Base-by-base conservation (phyloP, 2,797 vertebrate genomes). In the Ceryle rudis region DNA sequence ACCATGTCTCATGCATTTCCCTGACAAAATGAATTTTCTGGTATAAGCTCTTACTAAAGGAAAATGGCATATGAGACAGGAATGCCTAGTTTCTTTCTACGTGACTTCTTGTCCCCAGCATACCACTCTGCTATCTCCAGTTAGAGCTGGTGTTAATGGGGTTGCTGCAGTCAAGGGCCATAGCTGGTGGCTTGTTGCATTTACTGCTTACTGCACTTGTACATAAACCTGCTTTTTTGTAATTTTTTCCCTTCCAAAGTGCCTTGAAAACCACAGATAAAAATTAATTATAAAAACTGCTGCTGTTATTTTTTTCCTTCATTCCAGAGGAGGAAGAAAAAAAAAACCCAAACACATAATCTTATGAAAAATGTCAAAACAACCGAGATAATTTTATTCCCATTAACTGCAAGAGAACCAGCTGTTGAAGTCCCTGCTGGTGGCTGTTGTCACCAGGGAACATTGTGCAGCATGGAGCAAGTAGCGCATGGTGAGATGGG, bases 401-500 rank as follows among this genome's bases (percentile, higher is more conserved):
- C 9, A 0, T 19, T 47, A 52, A 25, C 2, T 39, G 28, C 51
- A 15, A 47, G 64, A 41, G 19, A 2, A 55, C 5, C 21, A 9
- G 37, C 9, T 33, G 11, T 2, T 19, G 29, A 75, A 35, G 29
- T 33, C 52, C 42, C 31, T 1, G 3, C 8, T 60, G 83, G 41
- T 60, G 35, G 42, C 19, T 8, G 26, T 10, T 19, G 31, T 31
- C 44, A 2, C 17, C 57, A 7, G 17, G 31, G 35, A 33, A 28
- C 1, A 9, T 18, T 44, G n/a, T 1, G 8, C 35, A 37, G 54
- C 12, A 6, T n/a, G n/a, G n/a, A n/a, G n/a, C 47, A 61, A 29
- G 46, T 6, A 60, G 29, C 3, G 0, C 16, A 4, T 0, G 7
- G 21, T 8, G 62, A 29, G 55, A 23, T 0, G 8, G 57, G 25